phyloP scores from a whole-genome alignment of 2,797 vertebrate genomes.

The Notoglanidium macrostoma region DNA sequence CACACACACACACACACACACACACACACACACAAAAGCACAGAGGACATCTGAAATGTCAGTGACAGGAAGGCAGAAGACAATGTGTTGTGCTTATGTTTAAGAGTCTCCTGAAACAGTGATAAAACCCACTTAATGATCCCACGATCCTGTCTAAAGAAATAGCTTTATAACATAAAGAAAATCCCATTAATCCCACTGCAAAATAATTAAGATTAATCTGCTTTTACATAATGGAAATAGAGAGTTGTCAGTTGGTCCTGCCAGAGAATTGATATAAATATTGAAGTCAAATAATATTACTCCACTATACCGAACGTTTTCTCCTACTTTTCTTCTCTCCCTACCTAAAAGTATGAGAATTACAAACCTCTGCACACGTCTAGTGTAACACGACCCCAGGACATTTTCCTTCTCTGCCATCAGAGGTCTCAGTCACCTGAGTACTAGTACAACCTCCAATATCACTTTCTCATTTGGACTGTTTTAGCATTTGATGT shows the following conservation, averaged over 20 bases:
- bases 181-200: background rate
- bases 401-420: background rate
- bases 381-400: background rate
- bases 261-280: background rate
- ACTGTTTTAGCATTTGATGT: background rate
- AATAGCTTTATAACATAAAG: background rate
- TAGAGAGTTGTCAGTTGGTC: background rate
- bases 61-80: background rate
- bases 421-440: background rate
- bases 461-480: background rate
- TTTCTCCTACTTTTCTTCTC: background rate
- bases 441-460: background rate
- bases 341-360: background rate
- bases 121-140: background rate
- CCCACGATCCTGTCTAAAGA: background rate
- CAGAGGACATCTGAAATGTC: slow-evolving; percentile 28
- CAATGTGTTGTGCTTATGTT: background rate
- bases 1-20: slow-evolving; percentile 16
- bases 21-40: background rate
- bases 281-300: background rate
- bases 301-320: too few species aligned
- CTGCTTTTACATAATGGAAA: background rate
- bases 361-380: background rate
- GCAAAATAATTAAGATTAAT: background rate
- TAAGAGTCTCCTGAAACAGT: background rate